Evolutionary conservation across 2,797 vertebrate genomes (phyloP), one percentile per base, ranked within the genome.

Genomic region (Melanotaenia maccullochi): DNA sequence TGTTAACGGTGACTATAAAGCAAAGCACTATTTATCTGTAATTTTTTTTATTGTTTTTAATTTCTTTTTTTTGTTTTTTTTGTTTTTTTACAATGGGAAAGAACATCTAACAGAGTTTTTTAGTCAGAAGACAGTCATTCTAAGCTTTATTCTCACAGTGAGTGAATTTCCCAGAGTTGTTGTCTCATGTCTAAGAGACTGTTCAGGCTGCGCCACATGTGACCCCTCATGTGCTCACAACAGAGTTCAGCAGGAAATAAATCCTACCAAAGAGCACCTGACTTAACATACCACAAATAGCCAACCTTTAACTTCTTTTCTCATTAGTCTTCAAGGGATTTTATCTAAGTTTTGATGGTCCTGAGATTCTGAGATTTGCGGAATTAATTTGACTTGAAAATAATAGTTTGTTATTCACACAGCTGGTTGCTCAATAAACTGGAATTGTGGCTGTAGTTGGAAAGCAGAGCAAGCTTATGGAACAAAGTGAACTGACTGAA

Each of bases 211-310:
- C 78, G 64, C 79, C 81, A 56, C 93, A 93, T 93, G 93, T 94
- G 93, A 94, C 85, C 82, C 67, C 93, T 93, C 93, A 92, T 93
- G 93, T 90, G 93, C 87, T 91, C 74, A 79, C 78, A 81, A 81
- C 78, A 42, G 33, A 68, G 82, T 87, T 79, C 57, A 78, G 79
- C 65, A 71, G 67, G 74, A 75, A 85, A 81, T 76, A 91, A 90
- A 88, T 88, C 89, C 89, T 71, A 78, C 74, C 75, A 74, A 68
- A 67, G 76, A 89, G 82, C 92, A 88, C 90, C 88, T 92, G 91
- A 93, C 84, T 74, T 22, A 81, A 82, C 87, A 93, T 87, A 81
- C 90, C 81, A 89, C 74, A 80, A 81, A 90, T 63, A 79, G 51
- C 73, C 60, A 25, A 62, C 54, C 9, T 16, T 63, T 65, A 55